Evolutionary conservation across 2,113 vertebrate species (phyloP).

Genomic region (Barbus barbus): DNA sequence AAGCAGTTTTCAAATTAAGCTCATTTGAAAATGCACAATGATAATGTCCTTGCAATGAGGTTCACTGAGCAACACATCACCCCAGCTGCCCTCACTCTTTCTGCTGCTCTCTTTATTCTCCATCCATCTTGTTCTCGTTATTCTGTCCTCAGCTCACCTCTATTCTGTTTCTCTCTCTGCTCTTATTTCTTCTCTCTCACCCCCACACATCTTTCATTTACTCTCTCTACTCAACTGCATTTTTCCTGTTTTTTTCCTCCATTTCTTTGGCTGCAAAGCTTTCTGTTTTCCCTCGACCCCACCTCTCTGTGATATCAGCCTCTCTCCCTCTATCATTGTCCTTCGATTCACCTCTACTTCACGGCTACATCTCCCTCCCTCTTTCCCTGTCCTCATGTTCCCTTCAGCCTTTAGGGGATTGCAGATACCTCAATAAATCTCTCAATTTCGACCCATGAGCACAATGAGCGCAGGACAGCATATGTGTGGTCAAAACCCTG

Average conservation of each 20-base stretch:
- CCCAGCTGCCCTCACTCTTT: conserved; percentile 18
- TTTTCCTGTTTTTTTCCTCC: not conserved
- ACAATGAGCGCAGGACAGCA: not conserved
- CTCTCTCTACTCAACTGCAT: not conserved
- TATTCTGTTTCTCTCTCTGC: not conserved
- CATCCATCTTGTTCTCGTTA: not conserved
- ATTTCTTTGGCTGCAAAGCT: conserved; percentile 8
- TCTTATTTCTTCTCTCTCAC: conserved; percentile 19
- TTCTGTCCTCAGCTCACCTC: not conserved
- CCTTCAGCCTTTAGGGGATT: not conserved
- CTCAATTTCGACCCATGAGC: not conserved
- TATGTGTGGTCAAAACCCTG: not conserved
- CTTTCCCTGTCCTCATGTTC: not conserved
- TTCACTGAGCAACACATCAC: conserved; percentile 20
- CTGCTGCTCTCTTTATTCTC: not conserved
- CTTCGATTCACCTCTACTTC: conserved; percentile 30
- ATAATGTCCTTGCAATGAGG: not conserved
- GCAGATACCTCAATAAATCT: not conserved
- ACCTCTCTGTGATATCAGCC: not conserved
- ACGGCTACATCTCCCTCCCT: not conserved
- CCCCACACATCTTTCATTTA: not conserved
- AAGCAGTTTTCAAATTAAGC: too few species aligned
- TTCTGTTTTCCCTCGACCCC: not conserved
- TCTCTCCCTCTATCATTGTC: conserved; percentile 19
- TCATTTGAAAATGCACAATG: not conserved